Conservation (phyloP, 2,888 invertebrate genomes). For the Seladonia tumulorum region DNA sequence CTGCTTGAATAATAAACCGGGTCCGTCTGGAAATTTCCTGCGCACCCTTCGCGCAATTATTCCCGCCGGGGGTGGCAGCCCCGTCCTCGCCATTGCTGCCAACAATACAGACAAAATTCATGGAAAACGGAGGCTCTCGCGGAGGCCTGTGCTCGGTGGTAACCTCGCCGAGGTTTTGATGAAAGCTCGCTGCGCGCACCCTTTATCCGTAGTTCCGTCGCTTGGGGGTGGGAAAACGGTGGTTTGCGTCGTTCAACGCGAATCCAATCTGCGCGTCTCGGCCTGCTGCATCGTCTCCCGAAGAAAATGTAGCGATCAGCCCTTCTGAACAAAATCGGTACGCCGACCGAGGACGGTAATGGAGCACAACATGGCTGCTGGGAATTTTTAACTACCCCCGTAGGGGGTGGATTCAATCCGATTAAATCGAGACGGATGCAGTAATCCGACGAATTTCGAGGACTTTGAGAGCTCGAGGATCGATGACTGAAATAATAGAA, state of each 20-base stretch:
- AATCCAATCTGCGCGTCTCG: not conserved
- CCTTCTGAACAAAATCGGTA: not conserved
- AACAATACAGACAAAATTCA: not conserved
- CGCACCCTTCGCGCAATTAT: not conserved
- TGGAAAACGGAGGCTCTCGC: not conserved
- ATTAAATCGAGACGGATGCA: not conserved
- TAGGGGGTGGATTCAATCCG: not conserved
- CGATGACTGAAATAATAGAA: not conserved
- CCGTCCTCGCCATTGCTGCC: not conserved
- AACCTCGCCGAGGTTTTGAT: not conserved
- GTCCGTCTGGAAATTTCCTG: not conserved
- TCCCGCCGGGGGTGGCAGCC: not conserved
- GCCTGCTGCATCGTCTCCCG: not conserved
- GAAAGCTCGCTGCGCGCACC: not conserved
- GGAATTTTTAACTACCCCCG: not conserved
- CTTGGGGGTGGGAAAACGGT: not conserved
- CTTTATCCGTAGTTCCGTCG: not conserved
- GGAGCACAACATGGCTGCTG: not conserved
- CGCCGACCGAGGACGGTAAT: not conserved
- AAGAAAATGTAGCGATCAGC: conserved; percentile 2
- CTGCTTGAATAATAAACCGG: conserved; percentile 10
- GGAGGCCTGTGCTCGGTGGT: not conserved
- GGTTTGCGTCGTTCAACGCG: not conserved
- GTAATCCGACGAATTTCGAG: not conserved
- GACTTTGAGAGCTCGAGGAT: not conserved